Conservation (phyloP, 2,113 vertebrate species). For the Chloebia gouldiae region DNA sequence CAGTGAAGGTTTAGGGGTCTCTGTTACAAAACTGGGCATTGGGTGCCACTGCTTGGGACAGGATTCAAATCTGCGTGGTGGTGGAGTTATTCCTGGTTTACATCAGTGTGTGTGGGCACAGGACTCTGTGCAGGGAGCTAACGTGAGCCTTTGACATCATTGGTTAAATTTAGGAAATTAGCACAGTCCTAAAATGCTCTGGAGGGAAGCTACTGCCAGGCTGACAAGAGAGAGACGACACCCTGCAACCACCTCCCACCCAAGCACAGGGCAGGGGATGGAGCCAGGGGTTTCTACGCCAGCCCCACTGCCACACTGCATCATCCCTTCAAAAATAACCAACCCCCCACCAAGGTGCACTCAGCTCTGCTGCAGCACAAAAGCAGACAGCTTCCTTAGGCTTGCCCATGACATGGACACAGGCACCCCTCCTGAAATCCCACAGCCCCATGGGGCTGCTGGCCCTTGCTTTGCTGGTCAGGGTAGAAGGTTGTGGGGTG, state of each 20-base stretch:
- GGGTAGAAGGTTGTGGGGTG: background rate
- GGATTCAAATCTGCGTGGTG: background rate
- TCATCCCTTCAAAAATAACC: background rate
- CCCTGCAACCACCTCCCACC: background rate
- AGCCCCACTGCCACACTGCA: rapidly evolving
- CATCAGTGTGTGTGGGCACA: background rate
- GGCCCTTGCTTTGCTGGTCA: rapidly evolving
- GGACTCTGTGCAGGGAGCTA: background rate
- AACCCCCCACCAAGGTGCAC: background rate
- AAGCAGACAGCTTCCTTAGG: background rate
- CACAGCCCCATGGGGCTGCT: background rate
- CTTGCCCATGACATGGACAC: rapidly evolving
- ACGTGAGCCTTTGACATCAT: conserved; percentile 27
- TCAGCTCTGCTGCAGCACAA: background rate
- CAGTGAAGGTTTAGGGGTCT: background rate
- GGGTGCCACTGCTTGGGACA: background rate
- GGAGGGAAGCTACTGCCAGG: background rate
- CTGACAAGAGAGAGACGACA: background rate
- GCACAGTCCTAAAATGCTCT: background rate
- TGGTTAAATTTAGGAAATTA: conserved; percentile 29
- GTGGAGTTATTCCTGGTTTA: background rate
- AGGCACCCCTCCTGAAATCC: background rate
- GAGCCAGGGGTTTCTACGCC: background rate
- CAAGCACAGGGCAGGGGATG: background rate
- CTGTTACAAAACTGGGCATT: background rate